Evolutionary conservation across 2,113 vertebrate species (phyloP), one percentile per base, ranked within the genome.

Genomic region (Nannospalax galili): DNA sequence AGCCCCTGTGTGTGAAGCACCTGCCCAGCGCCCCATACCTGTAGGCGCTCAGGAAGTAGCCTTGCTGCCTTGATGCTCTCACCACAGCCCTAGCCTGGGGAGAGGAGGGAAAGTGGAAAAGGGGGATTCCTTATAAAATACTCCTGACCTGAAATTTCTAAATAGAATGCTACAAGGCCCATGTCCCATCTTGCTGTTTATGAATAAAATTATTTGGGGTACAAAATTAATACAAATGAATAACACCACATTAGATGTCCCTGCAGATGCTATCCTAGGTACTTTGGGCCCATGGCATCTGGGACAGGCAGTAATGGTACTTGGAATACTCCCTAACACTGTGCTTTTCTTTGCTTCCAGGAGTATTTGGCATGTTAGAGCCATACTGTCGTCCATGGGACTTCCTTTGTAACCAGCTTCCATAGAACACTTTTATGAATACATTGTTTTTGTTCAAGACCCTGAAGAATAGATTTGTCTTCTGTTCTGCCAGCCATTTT

Each of bases 281-380:
- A 20, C 60, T 60, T 84, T 65, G 12, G 52, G 72, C 48, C 56
- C 8, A 12, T 3, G 12, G 3, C 42, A n/a, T 22, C 42, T 45
- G 6, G 17, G 60, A 52, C 35, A 40, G 17, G 16, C 17, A 67
- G 65, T 67, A 26, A 14, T 5, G 19, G 30, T 62, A 7, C 52
- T 82, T 42, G 45, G n/a, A 78, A 17, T 9, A 4, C 48, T 35
- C 60, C 26, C 89, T 90, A 42, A 96, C 10, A 26, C 12, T 6
- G 16, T 56, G 26, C 20, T 85, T 79, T 67, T 26, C 37, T 94
- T 91, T 92, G 26, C 64, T 96, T 96, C 48, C 65, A 97, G 97
- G 85, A 93, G 48, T 80, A 22, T 87, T 78, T 96, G 87, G 67
- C 48, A 40, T 90, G 90, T 91, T 20, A 42, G n/a, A 92, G 62